Conservation (phyloP, 2,797 vertebrate genomes). For the Lithobates sylvaticus region DNA sequence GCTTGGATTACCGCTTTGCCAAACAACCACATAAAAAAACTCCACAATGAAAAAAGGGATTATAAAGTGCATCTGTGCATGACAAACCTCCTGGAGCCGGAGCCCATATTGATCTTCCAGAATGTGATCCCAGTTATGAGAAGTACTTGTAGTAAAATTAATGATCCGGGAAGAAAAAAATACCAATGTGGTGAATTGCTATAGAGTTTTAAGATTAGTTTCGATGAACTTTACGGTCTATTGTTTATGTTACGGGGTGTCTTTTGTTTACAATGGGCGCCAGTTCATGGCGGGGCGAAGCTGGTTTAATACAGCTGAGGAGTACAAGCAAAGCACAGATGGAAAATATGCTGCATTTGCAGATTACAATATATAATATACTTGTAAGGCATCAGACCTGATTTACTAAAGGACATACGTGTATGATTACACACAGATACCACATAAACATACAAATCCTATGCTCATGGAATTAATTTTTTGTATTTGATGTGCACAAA, state of each 20-base stretch:
- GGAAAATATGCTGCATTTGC: neutral
- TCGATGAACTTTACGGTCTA: neutral
- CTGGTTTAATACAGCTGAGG: neutral
- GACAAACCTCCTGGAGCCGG: slow-evolving; percentile 27
- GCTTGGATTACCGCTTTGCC: slow-evolving; percentile 43
- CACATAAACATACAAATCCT: no score
- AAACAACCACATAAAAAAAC: slow-evolving; percentile 59
- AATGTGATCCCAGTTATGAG: slow-evolving; percentile 48
- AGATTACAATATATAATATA: no score
- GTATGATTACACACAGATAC: no score
- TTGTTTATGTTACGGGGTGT: neutral
- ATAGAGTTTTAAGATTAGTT: slow-evolving; percentile 1
- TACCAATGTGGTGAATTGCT: slow-evolving; percentile 17
- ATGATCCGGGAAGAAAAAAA: slow-evolving; percentile 44
- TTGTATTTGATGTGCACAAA: no score
- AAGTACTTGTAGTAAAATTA: slow-evolving; percentile 58
- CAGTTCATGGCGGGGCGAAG: neutral
- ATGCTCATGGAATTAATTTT: no score
- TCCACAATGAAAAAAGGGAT: slow-evolving; percentile 40
- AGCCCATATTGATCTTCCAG: slow-evolving; percentile 42
- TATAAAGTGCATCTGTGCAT: slow-evolving; percentile 61
- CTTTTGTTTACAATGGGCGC: neutral
- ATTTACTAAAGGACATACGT: no score
- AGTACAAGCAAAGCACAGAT: neutral
- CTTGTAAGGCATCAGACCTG: no score